Percentiles rank a stretch among this genome's conserved stretches.
phyloP scores from a whole-genome alignment of 2,113 vertebrate genomes.

The Siniperca knerii region DNA sequence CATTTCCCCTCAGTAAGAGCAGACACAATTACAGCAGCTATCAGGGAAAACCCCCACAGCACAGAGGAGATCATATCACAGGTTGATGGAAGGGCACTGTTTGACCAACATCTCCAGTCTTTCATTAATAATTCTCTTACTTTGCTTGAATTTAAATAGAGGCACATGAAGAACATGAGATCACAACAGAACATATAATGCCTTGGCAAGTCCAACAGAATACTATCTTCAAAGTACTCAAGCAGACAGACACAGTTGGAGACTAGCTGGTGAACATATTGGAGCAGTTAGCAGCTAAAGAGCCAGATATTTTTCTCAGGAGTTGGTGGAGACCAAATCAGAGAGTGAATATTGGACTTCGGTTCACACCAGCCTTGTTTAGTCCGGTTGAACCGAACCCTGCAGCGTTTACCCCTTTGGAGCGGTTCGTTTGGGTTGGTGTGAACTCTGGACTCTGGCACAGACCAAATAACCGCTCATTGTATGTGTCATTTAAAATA shows the following conservation, averaged over 20 bases:
- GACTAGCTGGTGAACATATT: too few relatives aligned
- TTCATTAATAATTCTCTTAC: not conserved
- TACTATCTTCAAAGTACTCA: not conserved
- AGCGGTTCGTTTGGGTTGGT: too few relatives aligned
- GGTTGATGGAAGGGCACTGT: not conserved
- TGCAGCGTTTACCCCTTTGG: too few relatives aligned
- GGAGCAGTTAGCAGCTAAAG: too few relatives aligned
- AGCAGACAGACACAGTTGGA: not conserved
- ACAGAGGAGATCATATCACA: slow-evolving; percentile 11
- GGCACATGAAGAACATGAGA: not conserved
- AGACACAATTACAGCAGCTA: not conserved
- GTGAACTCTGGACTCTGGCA: too few relatives aligned
- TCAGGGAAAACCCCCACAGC: not conserved
- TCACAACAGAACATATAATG: not conserved
- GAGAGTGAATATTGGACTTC: too few relatives aligned
- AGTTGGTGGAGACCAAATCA: too few relatives aligned
- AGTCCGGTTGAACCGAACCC: too few relatives aligned
- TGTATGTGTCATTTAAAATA: too few relatives aligned
- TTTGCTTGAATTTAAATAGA: not conserved
- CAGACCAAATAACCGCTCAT: too few relatives aligned
- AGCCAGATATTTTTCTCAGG: too few relatives aligned
- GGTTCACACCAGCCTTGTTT: too few relatives aligned
- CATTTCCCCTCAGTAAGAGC: slow-evolving; percentile 2
- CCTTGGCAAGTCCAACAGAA: not conserved
- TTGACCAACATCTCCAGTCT: not conserved